Percentiles rank a stretch among this genome's conserved stretches.
These are phyloP conservation scores for Neogobius melanostomus DNA, from an alignment of 2,113 vertebrate genomes.

Conservation along the genomic window DNA sequence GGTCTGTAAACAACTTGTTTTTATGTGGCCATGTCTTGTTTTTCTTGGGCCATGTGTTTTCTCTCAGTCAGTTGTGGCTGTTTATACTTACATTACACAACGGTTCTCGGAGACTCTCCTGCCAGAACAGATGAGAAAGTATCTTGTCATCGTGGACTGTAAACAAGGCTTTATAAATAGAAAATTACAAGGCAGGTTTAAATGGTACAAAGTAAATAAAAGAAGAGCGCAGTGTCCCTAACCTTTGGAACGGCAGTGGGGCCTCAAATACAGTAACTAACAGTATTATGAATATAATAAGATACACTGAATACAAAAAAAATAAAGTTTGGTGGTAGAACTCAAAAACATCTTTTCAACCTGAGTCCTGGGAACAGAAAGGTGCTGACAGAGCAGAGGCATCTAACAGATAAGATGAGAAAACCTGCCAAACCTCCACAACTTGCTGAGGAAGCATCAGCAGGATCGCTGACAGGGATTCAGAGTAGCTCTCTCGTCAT, in stretches of 20 bases:
- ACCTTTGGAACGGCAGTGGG: too few species aligned
- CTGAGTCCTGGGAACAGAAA: constrained; percentile 30
- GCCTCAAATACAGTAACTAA: too few species aligned
- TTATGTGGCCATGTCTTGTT: not conserved
- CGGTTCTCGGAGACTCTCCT: constrained; percentile 30
- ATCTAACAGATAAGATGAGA: constrained; percentile 47
- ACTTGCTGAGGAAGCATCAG: constrained; percentile 5
- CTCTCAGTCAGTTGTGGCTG: constrained; percentile 36
- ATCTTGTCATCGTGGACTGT: not conserved
- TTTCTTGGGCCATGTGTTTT: constrained; percentile 9
- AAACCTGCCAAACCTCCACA: constrained; percentile 15
- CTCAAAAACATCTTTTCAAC: not conserved
- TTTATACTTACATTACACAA: constrained; percentile 47
- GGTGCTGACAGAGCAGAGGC: constrained; percentile 66
- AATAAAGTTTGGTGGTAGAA: not conserved
- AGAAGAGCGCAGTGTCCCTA: not conserved
- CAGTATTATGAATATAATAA: not conserved
- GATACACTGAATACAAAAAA: not conserved
- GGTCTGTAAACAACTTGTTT: not conserved
- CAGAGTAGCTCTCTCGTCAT: not conserved
- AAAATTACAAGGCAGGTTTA: not conserved
- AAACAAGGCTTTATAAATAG: not conserved
- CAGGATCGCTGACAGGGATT: not conserved
- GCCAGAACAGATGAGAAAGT: constrained; percentile 20
- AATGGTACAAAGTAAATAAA: not conserved